Evolutionary conservation across 2,888 invertebrate genomes (phyloP), one percentile per base, ranked within the genome.

Genomic region (Conus canariensis): DNA sequence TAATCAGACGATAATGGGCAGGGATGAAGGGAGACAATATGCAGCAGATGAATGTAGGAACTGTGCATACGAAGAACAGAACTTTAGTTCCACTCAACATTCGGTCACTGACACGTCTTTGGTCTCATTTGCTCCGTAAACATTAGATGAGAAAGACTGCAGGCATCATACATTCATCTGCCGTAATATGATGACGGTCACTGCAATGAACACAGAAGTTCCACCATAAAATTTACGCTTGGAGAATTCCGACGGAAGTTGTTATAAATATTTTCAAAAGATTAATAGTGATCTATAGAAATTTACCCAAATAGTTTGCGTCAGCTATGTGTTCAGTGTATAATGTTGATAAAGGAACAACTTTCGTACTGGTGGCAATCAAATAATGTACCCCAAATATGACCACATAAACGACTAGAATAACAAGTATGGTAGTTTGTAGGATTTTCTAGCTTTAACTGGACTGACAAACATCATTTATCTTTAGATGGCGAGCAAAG

Each of bases 401-500:
- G 30, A 86, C 5, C n/a, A 25, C 64, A 14, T 30, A 12, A 14
- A 25, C 86, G 14, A 64, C 30, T 16, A 25, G 9, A 16, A 86
- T 86, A 12, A 86, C 64, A 45, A 2, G 45, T 12, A 86, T 64
- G 12, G 64, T 16, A 8, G 86, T 64, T 30, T 25, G 16, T 12
- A 86, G 16, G 30, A 86, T 64, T 12, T 14, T 30, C 64, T 25
- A 16, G 64, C 60, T 30, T 30, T 60, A 8, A 86, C 5, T 8
- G 86, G 86, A 25, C 64, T 64, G 64, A 86, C 56, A 14, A 86
- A 25, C 22, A 64, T 64, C 30, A 86, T 30, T 22, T 64, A 67
- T 64, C 86, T 14, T n/a, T 86, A 64, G 16, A 86, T n/a, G 10
- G 86, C 86, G n/a, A 86, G 30, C 60, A 86, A 16, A 60, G 86